These are phyloP conservation scores for Menidia menidia DNA, from an alignment of 2,797 vertebrate genomes.

Conservation along the genomic window DNA sequence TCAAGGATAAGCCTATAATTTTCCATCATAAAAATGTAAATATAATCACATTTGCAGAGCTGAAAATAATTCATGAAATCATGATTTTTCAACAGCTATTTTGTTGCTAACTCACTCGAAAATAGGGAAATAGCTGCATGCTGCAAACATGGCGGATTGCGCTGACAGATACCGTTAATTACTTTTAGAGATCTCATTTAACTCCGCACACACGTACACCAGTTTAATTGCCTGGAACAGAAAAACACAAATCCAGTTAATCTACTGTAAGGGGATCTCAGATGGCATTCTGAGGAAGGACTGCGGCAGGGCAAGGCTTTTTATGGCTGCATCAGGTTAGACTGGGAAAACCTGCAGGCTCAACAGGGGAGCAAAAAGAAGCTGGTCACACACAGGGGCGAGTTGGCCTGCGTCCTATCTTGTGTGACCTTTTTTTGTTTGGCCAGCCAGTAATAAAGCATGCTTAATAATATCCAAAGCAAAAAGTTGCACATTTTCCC, in stretches of 20 bases:
- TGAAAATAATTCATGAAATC: constrained; percentile 14
- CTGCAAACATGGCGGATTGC: constrained; percentile 24
- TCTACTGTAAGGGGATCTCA: constrained; percentile 59
- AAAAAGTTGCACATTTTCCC: too few relatives aligned
- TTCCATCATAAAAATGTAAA: constrained; percentile 1
- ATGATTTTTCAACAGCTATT: constrained; percentile 7
- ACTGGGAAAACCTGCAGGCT: constrained; percentile 8
- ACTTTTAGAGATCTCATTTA: constrained; percentile 66
- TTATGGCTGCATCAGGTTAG: constrained; percentile 47
- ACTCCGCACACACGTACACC: constrained; percentile 47
- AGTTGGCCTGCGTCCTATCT: too few relatives aligned
- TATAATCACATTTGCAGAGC: background rate
- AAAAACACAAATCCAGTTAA: constrained; percentile 69
- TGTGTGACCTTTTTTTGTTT: too few relatives aligned
- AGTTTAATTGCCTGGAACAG: constrained; percentile 70
- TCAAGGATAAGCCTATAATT: background rate
- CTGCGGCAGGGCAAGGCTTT: constrained; percentile 26
- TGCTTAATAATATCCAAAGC: too few relatives aligned
- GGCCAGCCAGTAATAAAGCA: too few relatives aligned
- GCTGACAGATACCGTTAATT: constrained; percentile 72
- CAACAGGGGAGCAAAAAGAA: constrained; percentile 31
- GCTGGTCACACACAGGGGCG: constrained; percentile 10
- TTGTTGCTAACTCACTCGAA: constrained; percentile 8
- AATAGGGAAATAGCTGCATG: background rate
- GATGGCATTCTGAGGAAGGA: constrained; percentile 44